Conservation (phyloP, 2,797 vertebrate genomes). For the Lycodopsis pacificus region DNA sequence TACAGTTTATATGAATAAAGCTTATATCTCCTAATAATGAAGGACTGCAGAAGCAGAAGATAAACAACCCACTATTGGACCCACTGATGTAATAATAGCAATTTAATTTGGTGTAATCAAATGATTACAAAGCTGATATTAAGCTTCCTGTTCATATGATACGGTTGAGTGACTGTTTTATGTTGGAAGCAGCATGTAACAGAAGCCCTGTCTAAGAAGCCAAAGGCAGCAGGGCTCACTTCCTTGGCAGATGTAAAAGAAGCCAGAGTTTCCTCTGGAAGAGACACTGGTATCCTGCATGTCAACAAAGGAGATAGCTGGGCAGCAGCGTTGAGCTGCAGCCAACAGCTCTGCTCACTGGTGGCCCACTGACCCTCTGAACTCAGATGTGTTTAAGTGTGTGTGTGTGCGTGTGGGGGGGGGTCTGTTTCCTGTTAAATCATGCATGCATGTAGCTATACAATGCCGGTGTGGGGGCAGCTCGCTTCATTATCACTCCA, state of each 20-base stretch:
- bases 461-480: constrained; percentile 54
- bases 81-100: constrained; percentile 43
- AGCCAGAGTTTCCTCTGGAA: constrained; percentile 81
- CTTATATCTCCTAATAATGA: constrained; percentile 8
- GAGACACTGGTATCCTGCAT: constrained; percentile 79
- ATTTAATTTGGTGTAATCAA: constrained; percentile 53
- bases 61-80: constrained; percentile 22
- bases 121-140: constrained; percentile 55
- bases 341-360: constrained; percentile 55
- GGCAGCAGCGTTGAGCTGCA: constrained; percentile 56
- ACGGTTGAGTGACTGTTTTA: constrained; percentile 53
- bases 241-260: constrained; percentile 77
- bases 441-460: constrained; percentile 53
- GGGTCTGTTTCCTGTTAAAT: constrained; percentile 75
- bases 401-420: constrained; percentile 18
- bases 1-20: not conserved
- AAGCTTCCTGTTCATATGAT: constrained; percentile 67
- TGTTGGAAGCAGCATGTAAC: constrained; percentile 66
- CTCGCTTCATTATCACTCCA: constrained; percentile 65
- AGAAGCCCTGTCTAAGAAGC: constrained; percentile 60
- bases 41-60: constrained; percentile 31
- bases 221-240: constrained; percentile 72
- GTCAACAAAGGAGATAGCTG: constrained; percentile 80
- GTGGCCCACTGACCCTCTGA: constrained; percentile 80
- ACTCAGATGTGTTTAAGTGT: constrained; percentile 50